Evolutionary conservation across 2,888 invertebrate species (phyloP), one percentile per base, ranked within the genome.

Genomic region (Silvanus unidentatus): DNA sequence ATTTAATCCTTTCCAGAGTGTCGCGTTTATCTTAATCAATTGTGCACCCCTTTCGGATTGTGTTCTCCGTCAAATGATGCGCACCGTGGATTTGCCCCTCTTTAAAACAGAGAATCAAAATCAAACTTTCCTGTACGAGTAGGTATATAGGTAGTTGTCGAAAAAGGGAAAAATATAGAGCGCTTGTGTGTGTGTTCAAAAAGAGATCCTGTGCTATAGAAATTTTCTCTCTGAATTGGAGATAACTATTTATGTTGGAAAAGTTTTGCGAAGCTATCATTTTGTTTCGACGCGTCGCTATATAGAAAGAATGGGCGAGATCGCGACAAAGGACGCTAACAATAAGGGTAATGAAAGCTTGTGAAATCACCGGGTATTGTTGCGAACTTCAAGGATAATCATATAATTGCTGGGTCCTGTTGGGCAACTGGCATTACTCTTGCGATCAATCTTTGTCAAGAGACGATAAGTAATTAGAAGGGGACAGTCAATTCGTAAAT

Each of bases 261-360:
- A 63, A 63, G 57, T 64, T 65, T 57, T 56, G 54, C 55, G 54
- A 64, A 60, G 64, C 66, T 69, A 67, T 69, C 68, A 68, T 69
- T 68, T 69, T 65, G 68, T 65, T 66, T 61, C 63, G 58, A 54
- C 45, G 32, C 32, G 32, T 9, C 32, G 32, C 32, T 9, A 32
- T 12, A 12, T 37, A 16, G 13, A 59, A 65, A 64, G 65, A 65
- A 64, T 64, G 60, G 53, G 49, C 57, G 60, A 54, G 51, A 47
- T 52, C 47, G 59, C 58, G 60, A 68, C 65, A 67, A 66, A 67
- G 64, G 56, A 52, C 51, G 47, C 54, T 62, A 55, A 69, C 70
- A 70, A 70, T 70, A 61, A 65, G 66, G 69, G 69, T 70, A 70
- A 70, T 70, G 70, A 70, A 69, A 68, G 68, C 63, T 55, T 59